Conservation (phyloP, 2,888 invertebrate genomes). For the Rotaria socialis region DNA sequence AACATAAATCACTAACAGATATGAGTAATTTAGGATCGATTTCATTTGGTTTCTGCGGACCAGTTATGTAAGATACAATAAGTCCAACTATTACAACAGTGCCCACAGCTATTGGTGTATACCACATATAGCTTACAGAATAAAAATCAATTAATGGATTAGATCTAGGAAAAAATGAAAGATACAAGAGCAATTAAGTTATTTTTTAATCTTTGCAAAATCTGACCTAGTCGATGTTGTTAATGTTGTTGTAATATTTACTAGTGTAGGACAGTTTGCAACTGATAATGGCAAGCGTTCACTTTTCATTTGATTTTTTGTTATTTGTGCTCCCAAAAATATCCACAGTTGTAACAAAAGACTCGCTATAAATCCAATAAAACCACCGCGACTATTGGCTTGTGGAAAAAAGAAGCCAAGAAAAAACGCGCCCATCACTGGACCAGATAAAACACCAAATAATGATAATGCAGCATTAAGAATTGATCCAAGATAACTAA, state of each 20-base stretch:
- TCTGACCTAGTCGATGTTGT: too few species aligned
- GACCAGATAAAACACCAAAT: constrained; percentile 30
- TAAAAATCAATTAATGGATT: constrained; percentile 48
- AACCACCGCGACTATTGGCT: constrained; percentile 40
- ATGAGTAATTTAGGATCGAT: not conserved
- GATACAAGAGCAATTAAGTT: not conserved
- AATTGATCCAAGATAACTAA: not conserved
- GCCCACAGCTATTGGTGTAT: constrained; percentile 50
- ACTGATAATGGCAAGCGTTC: not conserved
- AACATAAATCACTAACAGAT: not conserved
- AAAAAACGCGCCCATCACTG: constrained; percentile 42
- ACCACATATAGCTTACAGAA: constrained; percentile 52
- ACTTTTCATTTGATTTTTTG: not conserved
- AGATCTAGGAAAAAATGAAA: not conserved
- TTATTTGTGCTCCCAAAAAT: constrained; percentile 37
- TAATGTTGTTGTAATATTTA: not conserved
- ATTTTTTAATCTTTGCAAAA: too few species aligned
- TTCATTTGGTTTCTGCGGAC: not conserved
- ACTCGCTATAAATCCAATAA: constrained; percentile 28
- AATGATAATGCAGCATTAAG: constrained; percentile 44
- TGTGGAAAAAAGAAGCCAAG: constrained; percentile 43
- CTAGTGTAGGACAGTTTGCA: not conserved
- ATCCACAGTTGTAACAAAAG: constrained; percentile 25
- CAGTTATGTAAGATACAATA: constrained; percentile 48
- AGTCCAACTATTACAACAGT: constrained; percentile 49